Base-by-base conservation (phyloP, 64 coral and sea anemone genomes). In the Astreopora myriophthalma region DNA sequence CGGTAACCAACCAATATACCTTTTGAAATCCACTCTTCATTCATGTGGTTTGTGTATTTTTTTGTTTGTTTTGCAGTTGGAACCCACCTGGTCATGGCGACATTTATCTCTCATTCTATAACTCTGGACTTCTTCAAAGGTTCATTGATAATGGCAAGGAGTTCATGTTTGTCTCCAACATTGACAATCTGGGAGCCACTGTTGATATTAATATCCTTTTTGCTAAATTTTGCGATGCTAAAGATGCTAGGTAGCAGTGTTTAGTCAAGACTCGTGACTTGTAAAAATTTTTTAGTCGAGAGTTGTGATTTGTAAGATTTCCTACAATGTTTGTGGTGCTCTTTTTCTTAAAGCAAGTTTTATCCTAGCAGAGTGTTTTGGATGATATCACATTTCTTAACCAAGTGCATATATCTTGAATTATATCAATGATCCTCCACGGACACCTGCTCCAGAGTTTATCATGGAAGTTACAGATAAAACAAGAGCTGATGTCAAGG, bases 391-490 rank as follows among this genome's bases (percentile, higher is more conserved):
- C 1, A 26, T 27, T 48, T 19, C 22, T 65, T 85, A 40, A 92
- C 61, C 11, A 33, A 60, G 10, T 48, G 8, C 60, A 99, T 91
- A 87, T 89, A 99, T 99, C 28, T 91, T 99, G 76, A 96, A 95
- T 62, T 86, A 89, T 84, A 44, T 99, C 23, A 57, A 88, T 14
- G 96, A 94, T 57, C 90, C 94, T 62, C 48, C 93, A 55, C 87
- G 67, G 69, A 69, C 69, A 31, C 66, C 76, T n/a, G 6, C 33
- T 69, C 89, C 74, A 20, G 97, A 99, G 51, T 99, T 99, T 90
- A 37, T 99, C 36, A 99, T 99, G 97, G 97, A 99, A 86, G 97
- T 99, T 25, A 99, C 97, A 38, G 94, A 99, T 61, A 99, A 99
- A 48, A 99, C 97, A 67, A 85, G 97, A 69, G 97, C 97, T 28